Conservation (phyloP, 30 jellyfish, hydroid and myxozoan genomes). For the Clytia hemisphaerica region DNA sequence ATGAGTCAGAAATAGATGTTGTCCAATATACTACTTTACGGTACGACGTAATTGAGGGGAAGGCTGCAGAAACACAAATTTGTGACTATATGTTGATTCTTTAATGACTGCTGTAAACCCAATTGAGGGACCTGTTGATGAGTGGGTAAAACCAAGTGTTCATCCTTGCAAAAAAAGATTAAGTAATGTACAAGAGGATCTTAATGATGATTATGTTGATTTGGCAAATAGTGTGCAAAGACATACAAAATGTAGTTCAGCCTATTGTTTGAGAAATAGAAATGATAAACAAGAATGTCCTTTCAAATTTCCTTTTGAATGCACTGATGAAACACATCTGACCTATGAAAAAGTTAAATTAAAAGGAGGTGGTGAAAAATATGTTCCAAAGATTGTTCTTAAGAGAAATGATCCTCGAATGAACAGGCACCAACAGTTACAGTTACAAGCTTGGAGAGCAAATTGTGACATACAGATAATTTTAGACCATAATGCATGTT, state of each 20-base stretch:
- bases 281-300: neutral
- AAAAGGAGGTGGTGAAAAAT: no score
- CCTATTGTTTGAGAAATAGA: conserved; percentile 18
- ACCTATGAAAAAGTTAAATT: neutral
- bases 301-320: neutral
- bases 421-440: conserved; percentile 7
- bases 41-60: conserved; percentile 6
- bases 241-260: no score
- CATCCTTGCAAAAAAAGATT: conserved; percentile 29
- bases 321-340: neutral
- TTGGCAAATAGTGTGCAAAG: no score
- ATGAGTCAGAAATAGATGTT: neutral
- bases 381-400: no score
- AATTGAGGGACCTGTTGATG: conserved; percentile 12
- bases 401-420: conserved; percentile 12
- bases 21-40: neutral
- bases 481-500: conserved; percentile 27
- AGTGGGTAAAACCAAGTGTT: no score
- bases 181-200: neutral
- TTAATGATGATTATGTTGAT: conserved; percentile 22
- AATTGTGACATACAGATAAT: conserved; percentile 33
- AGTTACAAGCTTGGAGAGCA: conserved; percentile 33
- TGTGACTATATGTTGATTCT: conserved; percentile 15
- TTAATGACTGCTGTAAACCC: conserved; percentile 11
- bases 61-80: neutral